Conservation (phyloP, 2,797 vertebrate species). For the Chloroceryle inda region DNA sequence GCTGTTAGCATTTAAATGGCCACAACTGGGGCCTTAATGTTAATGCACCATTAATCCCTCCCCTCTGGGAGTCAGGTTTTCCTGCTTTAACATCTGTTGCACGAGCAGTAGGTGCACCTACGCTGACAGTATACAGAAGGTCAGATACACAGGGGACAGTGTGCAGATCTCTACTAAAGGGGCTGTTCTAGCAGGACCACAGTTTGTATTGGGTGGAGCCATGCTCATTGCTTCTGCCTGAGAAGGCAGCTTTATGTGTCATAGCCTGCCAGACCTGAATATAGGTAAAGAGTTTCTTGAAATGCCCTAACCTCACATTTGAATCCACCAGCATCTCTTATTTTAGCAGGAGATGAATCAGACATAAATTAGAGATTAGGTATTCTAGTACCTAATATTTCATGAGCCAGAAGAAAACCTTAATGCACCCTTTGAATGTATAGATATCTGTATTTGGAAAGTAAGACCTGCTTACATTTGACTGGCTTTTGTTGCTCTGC, state of each 20-base stretch:
- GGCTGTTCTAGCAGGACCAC: background rate
- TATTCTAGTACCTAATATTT: background rate
- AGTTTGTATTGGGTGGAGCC: background rate
- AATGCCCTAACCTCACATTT: background rate
- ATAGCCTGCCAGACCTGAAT: background rate
- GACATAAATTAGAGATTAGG: background rate
- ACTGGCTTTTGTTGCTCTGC: background rate
- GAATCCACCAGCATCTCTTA: background rate
- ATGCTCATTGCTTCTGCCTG: background rate
- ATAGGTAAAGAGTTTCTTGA: background rate
- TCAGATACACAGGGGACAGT: background rate
- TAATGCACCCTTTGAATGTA: background rate
- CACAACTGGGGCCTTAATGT: background rate
- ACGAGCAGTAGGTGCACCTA: slow-evolving; percentile 21
- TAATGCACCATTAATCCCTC: slow-evolving; percentile 44
- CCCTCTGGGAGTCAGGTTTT: slow-evolving; percentile 8
- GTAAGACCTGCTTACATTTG: background rate
- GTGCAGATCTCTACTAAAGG: background rate
- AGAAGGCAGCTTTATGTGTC: background rate
- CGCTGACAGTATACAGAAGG: background rate
- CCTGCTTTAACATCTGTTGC: slow-evolving; percentile 42
- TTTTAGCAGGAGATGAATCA: background rate
- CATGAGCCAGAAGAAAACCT: background rate
- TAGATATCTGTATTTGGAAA: background rate
- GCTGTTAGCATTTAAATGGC: slow-evolving; percentile 30